Base-by-base conservation (phyloP, 1,140 invertebrate species). In the Pteromalus puparum region DNA sequence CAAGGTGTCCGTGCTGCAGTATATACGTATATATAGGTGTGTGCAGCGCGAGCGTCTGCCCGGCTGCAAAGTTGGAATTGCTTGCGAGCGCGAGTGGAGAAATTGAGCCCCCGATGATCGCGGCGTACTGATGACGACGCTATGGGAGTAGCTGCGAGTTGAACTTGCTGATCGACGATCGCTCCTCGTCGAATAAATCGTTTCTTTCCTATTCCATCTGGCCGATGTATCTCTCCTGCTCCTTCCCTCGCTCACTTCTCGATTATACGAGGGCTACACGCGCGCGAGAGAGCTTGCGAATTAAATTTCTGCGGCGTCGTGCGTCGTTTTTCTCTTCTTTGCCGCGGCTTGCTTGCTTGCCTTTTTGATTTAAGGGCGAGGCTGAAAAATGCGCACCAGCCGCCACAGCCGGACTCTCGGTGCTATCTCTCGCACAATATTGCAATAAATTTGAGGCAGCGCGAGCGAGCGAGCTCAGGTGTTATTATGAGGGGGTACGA, bases 11-110 rank as follows among this genome's bases (percentile, higher is more conserved):
- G 53, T 61, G 21, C 18, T 86, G 24, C n/a, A n/a, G 15, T 76
- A 48, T 76, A 76, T 81, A 38, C 75, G 78, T 87, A 72, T 81
- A 73, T 73, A 70, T 86, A 80, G 74, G 72, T 79, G 65, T 83
- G 84, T 86, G 85, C 81, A 85, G 38, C 38, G 38, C 9, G 30
- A 34, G 30, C 30, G 30, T 34, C 30, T 34, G 30, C 30, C 30
- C 30, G 38, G n/a, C 46, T 53, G 82, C 89, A 88, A 93, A 92
- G 90, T 93, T 92, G 91, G 89, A 93, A 92, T 93, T 92, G 91
- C 90, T 91, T 91, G 87, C 78, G 90, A 34, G 30, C 89, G 91
- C 91, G 87, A 81, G 87, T 86, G 87, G 86, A 89, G 90, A 90
- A 91, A 91, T 91, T 88, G 88, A 90, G 88, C 15, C 81, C 38